Evolutionary conservation across 2,113 vertebrate genomes (phyloP), one percentile per base, ranked within the genome.

Genomic region (Rhegmatorhina hoffmannsi): DNA sequence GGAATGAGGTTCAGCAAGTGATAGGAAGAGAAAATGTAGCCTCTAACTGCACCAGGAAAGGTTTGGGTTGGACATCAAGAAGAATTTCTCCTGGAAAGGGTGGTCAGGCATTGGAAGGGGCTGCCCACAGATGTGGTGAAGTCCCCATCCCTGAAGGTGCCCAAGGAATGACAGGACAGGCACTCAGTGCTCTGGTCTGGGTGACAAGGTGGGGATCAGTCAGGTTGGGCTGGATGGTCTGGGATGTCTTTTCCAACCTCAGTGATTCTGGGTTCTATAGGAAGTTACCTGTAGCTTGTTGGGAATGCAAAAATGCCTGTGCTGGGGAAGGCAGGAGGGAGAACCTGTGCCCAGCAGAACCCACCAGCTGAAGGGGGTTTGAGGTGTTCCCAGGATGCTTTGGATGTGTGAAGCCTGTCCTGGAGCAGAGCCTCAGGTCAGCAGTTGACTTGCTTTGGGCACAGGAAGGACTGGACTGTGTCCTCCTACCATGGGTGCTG

Each of bases 251-350:
- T 31, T 43, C 38, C 38, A 43, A 64, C 17, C 28, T 20, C 19
- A 31, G 12, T 20, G 38, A 63, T 63, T 29, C 26, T 63, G 60
- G 11, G 38, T 43, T 29, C 26, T 9, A 10, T 2, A 17, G 10
- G 69, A 26, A 60, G 29, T 6, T 0, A 20, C 69, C 56, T 9
- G 0, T 5, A 17, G n/a, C 20, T 62, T 17, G 1, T 0, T 7
- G 11, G 52, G 80, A 19, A 43, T 19, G 28, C 40, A 20, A 15
- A 11, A 9, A 4, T 2, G 4, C 67, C 62, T 15, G 47, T 31
- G 21, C 64, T 5, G 31, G 76, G 38, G 17, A 34, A n/a, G 53
- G 36, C 44, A 31, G 56, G 20, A 9, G 14, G 4, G 24, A 23
- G 78, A 13, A 1, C 64, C 52, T 5, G 31, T 24, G 4, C 17